Base-by-base conservation (phyloP, 2,888 invertebrate genomes). In the Scaeva pyrastri region DNA sequence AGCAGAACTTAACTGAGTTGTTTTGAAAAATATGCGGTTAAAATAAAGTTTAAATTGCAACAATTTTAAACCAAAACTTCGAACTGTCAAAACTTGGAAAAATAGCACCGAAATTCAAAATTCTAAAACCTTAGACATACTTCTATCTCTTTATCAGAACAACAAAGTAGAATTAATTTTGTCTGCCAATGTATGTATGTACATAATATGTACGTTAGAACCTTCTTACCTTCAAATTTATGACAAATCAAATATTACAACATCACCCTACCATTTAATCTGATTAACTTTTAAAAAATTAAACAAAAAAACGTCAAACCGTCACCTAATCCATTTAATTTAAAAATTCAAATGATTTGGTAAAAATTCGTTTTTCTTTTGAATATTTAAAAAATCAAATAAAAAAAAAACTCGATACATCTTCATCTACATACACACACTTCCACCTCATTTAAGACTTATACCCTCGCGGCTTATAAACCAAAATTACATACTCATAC, bases 321-420 rank as follows among this genome's bases (percentile, higher is more conserved):
- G 45, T 45, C 26, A 26, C 12, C 26, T 23, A 45, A 64, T 26
- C 26, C 45, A 64, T 64, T 45, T 26, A 7, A 12, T 26, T 26
- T 64, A 26, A 1, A 64, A 43, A 64, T 64, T 64, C 26, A 64
- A 64, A 64, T 64, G 45, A 64, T 43, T 64, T 64, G 23, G 1
- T 23, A 60, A 60, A 41, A 60, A 12, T 41, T 56, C 10, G 0
- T 56, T 10, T 56, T 56, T 36, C 2, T 21, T 39, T 21, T 23
- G 3, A 14, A 52, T 23, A 52, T 2, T 21, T 21, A 10, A 39
- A 39, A 39, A 8, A 26, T n/a, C 14, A 2, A 14, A 26, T 1
- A 43, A 43, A 62, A 11, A 2, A 41, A 60, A 14, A 62, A 60
- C 19, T 36, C 12, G 8, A 39, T 58, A 19, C 12, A 21, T 23